Percentiles rank a stretch among this genome's conserved stretches.
These are phyloP conservation scores for Oeneis ivallda DNA, from an alignment of 2,888 invertebrate genomes.

Conservation along the genomic window DNA sequence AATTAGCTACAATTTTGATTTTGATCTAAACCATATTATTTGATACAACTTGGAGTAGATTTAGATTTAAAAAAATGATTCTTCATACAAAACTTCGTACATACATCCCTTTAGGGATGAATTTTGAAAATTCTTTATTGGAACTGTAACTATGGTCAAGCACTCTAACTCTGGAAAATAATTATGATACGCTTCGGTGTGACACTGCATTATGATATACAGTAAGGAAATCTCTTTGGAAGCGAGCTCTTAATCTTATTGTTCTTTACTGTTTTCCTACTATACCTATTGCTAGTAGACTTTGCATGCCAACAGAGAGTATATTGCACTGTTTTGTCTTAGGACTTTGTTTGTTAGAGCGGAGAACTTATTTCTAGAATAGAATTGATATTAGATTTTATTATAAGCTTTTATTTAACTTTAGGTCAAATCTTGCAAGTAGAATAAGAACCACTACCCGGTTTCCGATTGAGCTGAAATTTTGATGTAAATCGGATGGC, in stretches of 20 bases:
- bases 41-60: no score
- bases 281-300: slow-evolving; percentile 39
- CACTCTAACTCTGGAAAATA: no score
- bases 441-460: no score
- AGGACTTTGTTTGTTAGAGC: slow-evolving; percentile 22
- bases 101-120: no score
- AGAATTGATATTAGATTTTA: slow-evolving; percentile 7
- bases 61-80: no score
- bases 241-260: slow-evolving; percentile 65
- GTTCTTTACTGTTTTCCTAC: slow-evolving; percentile 56
- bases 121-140: no score
- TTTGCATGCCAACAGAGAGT: slow-evolving; percentile 35
- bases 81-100: no score
- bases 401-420: no score
- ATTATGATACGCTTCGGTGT: slow-evolving; percentile 39
- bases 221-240: slow-evolving; percentile 60
- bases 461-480: no score
- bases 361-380: not conserved
- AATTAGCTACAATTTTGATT: not conserved
- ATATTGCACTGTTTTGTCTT: slow-evolving; percentile 18
- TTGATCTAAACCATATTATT: not conserved
- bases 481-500: no score
- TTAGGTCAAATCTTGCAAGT: no score
- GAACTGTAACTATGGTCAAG: no score
- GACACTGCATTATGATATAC: slow-evolving; percentile 47